Base-by-base conservation (phyloP, 2,113 vertebrate species). In the Platichthys flesus region DNA sequence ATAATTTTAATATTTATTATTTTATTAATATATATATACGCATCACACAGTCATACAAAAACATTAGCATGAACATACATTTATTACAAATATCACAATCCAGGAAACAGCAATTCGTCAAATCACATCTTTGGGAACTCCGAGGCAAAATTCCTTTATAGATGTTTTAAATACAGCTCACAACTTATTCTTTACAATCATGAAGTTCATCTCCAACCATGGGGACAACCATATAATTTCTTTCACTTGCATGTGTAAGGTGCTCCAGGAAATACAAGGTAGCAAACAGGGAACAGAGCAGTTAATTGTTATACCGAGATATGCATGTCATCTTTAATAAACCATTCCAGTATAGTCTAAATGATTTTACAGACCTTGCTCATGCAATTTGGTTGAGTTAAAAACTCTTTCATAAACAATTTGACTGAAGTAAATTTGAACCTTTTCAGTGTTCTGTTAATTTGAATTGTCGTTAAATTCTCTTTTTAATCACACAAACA, bases 91-190 rank as follows among this genome's bases (percentile, higher is more conserved):
- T 92, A 90, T 90, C 90, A 94, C 91, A 93, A 91, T 88, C 86
- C 88, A 93, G 80, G 88, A 92, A 92, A 93, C 86, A 89, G 84
- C 80, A 85, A 86, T 83, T 90, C 72, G 83, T 90, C 84, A 90
- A 84, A 93, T 91, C 95, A 95, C 84, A 92, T 97, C 95, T 96
- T 97, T 97, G 96, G 96, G 91, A 92, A 86, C 74, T 82, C 76
- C 77, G 78, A 75, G 83, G 79, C 66, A 66, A 83, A 90, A 87
- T 87, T 89, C 84, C 91, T 94, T 90, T 88, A 90, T 60, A 91
- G 89, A 93, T 90, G 67, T 83, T 90, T 89, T 88, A 91, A 90
- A 90, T 90, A 92, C 61, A 86, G 74, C 71, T 79, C 67, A 81
- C 57, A 70, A 71, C 24, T 67, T 58, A 62, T 61, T 79, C 42